Conservation (phyloP, 2,888 invertebrate species). For the Agrotis segetum region DNA sequence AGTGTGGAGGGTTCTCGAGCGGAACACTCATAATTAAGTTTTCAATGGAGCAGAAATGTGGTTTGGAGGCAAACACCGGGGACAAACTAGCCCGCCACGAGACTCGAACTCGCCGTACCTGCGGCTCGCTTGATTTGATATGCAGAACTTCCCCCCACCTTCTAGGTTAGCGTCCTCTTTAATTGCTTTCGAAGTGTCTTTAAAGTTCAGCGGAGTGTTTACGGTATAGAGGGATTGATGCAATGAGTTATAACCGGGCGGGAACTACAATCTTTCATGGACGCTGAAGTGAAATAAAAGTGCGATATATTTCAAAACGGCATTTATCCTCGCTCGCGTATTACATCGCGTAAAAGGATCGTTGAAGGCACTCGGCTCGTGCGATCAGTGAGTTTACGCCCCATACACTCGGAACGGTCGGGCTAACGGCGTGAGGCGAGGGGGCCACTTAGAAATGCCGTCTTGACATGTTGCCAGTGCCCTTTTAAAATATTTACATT, state of each 20-base stretch:
- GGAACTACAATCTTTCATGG: constrained; percentile 47
- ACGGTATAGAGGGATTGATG: constrained; percentile 33
- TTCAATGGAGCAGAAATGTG: constrained; percentile 82
- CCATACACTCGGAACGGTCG: constrained; percentile 69
- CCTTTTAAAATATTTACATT: constrained; percentile 60
- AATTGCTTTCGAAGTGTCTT: constrained; percentile 52
- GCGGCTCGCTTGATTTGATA: constrained; percentile 72
- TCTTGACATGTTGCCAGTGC: constrained; percentile 51
- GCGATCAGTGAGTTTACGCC: constrained; percentile 74
- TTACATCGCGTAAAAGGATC: constrained; percentile 73
- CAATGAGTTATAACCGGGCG: constrained; percentile 40
- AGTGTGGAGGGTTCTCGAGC: constrained; percentile 52
- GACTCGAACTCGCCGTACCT: constrained; percentile 65
- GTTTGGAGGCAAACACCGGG: constrained; percentile 78
- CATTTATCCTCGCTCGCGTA: constrained; percentile 68
- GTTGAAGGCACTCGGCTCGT: constrained; percentile 71
- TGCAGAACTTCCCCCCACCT: constrained; percentile 65
- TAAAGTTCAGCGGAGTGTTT: constrained; percentile 41
- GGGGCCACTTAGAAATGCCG: constrained; percentile 60
- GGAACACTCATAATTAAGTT: constrained; percentile 82
- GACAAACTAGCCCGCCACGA: constrained; percentile 62
- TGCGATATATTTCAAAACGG: constrained; percentile 64
- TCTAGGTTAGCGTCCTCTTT: constrained; percentile 41
- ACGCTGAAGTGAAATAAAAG: constrained; percentile 63
- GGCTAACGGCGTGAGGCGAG: constrained; percentile 62